phyloP scores from a whole-genome alignment of 2,888 invertebrate genomes.

The Enchytraeus crypticus region DNA sequence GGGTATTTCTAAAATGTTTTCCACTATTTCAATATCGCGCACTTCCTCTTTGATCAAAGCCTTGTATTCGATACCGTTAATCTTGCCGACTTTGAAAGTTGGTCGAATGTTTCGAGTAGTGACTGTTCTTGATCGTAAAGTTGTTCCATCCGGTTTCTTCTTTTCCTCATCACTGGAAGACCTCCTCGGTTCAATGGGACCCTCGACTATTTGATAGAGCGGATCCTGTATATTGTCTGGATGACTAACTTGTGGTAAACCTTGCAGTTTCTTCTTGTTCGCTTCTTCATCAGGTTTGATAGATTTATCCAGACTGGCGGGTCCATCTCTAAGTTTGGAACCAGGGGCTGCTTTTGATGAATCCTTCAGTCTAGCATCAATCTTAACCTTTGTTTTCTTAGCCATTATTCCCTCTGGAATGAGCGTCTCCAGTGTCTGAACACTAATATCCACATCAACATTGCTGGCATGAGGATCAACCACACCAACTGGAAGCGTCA shows the following conservation, averaged over 20 bases:
- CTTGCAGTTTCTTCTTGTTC: background rate
- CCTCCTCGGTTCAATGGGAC: slow-evolving; percentile 7
- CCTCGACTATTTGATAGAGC: background rate
- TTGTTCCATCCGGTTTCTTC: background rate
- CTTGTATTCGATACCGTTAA: background rate
- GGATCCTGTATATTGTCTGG: background rate
- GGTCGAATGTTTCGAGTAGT: background rate
- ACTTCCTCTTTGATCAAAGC: background rate
- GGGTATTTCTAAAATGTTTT: slow-evolving; percentile 4
- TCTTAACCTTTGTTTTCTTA: slow-evolving; percentile 10
- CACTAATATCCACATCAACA: slow-evolving; percentile 8
- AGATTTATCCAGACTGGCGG: background rate
- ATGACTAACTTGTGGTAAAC: background rate
- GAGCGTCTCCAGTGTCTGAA: slow-evolving; percentile 8
- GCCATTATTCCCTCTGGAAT: slow-evolving; percentile 13
- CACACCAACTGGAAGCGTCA: slow-evolving; percentile 9
- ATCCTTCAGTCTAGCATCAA: slow-evolving; percentile 10
- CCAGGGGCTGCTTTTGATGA: background rate
- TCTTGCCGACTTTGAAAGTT: background rate
- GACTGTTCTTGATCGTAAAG: background rate
- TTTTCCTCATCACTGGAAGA: slow-evolving; percentile 3
- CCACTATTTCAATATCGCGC: background rate
- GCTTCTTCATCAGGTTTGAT: background rate
- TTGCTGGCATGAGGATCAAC: slow-evolving; percentile 4
- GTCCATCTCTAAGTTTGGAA: background rate